phyloP scores from a whole-genome alignment of 2,113 vertebrate species.

The Gnathonemus longibarbis region DNA sequence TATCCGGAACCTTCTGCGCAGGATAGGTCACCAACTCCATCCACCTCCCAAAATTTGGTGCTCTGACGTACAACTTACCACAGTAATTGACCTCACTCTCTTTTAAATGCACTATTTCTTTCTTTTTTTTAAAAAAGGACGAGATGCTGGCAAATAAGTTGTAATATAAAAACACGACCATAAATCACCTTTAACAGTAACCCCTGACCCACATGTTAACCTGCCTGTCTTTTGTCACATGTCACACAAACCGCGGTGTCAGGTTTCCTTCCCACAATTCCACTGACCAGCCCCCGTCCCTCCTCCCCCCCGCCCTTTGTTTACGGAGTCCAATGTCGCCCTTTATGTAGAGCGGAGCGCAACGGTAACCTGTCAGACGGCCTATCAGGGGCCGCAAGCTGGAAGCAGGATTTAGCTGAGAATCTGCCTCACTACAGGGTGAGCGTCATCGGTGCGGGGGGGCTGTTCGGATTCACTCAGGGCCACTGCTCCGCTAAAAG shows the following conservation, averaged over 20 bases:
- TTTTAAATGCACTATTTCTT: not conserved
- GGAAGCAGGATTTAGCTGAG: not conserved
- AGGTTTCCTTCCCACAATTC: conserved; percentile 42
- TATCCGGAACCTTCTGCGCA: not conserved
- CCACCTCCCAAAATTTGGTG: not conserved
- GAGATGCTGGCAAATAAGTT: not conserved
- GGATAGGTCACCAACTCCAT: not conserved
- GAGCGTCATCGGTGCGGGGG: not conserved
- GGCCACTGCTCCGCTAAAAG: not conserved
- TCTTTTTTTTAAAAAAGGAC: not conserved
- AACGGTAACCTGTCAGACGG: not conserved
- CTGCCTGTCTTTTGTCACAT: conserved; percentile 22
- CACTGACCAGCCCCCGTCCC: conserved; percentile 21
- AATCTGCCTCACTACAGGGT: not conserved
- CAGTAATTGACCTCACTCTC: not conserved
- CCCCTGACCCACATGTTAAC: conserved; percentile 3
- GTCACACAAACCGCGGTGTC: conserved; percentile 35
- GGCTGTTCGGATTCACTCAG: not conserved
- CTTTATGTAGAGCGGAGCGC: not conserved
- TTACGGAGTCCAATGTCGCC: conserved; percentile 26
- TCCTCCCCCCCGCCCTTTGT: conserved; percentile 25
- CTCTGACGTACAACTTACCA: not conserved
- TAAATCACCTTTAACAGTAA: not conserved
- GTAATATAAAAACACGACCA: not conserved
- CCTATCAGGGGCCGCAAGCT: not conserved